Evolutionary conservation across 2,888 invertebrate genomes (phyloP).

Genomic region (Harpalus rubripes): DNA sequence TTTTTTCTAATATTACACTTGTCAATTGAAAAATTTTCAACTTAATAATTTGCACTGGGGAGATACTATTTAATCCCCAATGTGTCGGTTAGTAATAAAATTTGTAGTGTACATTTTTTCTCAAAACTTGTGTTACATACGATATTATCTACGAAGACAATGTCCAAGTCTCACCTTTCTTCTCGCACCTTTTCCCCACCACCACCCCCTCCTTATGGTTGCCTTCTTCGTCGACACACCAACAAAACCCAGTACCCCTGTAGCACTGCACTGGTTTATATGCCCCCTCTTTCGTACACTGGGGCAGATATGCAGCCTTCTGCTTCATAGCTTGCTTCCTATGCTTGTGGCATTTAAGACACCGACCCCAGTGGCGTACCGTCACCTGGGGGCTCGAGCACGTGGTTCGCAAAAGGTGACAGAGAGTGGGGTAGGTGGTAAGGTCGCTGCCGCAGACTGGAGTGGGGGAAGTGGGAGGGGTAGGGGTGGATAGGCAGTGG

Average conservation of each 20-base stretch:
- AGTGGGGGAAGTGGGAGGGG: conserved; percentile 63
- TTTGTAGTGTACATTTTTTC: too few species aligned
- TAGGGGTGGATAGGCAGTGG: not conserved
- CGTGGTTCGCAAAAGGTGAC: conserved; percentile 87
- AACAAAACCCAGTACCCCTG: conserved; percentile 84
- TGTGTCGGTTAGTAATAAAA: too few species aligned
- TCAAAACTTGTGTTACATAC: too few species aligned
- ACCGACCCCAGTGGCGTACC: conserved; percentile 71
- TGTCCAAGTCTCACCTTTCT: conserved; percentile 27
- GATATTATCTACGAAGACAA: too few species aligned
- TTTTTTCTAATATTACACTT: too few species aligned
- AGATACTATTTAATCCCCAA: too few species aligned
- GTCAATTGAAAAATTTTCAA: too few species aligned
- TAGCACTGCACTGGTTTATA: conserved; percentile 93
- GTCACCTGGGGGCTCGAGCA: conserved; percentile 83
- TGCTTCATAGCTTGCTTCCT: conserved; percentile 76
- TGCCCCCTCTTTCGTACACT: conserved; percentile 90
- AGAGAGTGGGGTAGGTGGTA: conserved; percentile 89
- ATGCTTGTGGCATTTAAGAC: conserved; percentile 76
- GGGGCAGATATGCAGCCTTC: conserved; percentile 82
- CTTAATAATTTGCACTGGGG: too few species aligned
- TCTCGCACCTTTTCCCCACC: conserved; percentile 81
- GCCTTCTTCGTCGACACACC: conserved; percentile 90
- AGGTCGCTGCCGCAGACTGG: conserved; percentile 90
- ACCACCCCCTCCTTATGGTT: conserved; percentile 84